Evolutionary conservation across 2,797 vertebrate genomes (phyloP).

Genomic region (Rhinoraja longicauda): DNA sequence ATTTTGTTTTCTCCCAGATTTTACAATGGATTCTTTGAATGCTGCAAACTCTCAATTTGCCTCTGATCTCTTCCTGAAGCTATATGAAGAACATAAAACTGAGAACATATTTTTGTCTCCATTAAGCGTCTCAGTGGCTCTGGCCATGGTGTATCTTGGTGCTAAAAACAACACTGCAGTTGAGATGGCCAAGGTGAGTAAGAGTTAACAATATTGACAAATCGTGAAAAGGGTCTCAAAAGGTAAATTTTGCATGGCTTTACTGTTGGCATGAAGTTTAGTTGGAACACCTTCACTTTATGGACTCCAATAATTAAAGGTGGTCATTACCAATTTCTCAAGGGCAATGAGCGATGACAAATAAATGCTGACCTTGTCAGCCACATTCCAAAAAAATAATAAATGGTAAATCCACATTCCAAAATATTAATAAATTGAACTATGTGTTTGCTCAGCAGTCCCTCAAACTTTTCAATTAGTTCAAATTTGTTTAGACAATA

Average conservation of each 20-base stretch:
- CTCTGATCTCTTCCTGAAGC: constrained; percentile 64
- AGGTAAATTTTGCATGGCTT: not conserved
- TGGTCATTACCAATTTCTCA: too few species aligned
- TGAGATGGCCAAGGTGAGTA: constrained; percentile 73
- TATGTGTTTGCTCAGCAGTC: not conserved
- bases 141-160: constrained; percentile 79
- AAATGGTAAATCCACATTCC: too few species aligned
- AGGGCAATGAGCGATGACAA: too few species aligned
- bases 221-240: not conserved
- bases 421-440: too few species aligned
- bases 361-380: too few species aligned
- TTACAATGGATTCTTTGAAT: constrained; percentile 64
- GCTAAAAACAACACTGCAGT: constrained; percentile 63
- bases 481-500: not conserved
- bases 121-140: constrained; percentile 71
- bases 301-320: too few species aligned
- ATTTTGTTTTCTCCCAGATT: constrained; percentile 46
- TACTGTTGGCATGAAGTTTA: not conserved
- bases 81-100: constrained; percentile 51
- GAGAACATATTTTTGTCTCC: constrained; percentile 80
- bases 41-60: constrained; percentile 69
- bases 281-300: not conserved
- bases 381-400: too few species aligned
- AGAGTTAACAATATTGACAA: not conserved
- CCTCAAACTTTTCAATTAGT: not conserved